A percentile compares a stretch with the other conserved stretches of the same genome.
Conservation (phyloP, 2,888 invertebrate species). For the Xestobium rufovillosum region DNA sequence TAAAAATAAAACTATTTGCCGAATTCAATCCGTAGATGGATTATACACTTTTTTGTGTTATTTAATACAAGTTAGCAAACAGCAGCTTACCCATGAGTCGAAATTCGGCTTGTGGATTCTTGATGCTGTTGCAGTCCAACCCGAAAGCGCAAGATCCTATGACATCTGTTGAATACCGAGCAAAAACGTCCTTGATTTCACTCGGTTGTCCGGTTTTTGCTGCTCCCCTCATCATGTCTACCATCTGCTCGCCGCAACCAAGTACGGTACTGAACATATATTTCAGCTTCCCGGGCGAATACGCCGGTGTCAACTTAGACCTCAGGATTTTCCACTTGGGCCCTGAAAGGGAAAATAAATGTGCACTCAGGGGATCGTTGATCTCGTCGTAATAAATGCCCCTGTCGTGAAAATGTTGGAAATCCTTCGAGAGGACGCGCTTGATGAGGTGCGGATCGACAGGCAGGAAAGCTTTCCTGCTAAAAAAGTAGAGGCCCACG, state of each 20-base stretch:
- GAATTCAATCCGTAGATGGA: too few relatives aligned
- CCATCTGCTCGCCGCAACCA: constrained; percentile 49
- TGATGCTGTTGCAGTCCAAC: constrained; percentile 53
- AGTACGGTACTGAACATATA: constrained; percentile 55
- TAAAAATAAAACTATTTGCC: too few relatives aligned
- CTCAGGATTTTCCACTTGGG: constrained; percentile 57
- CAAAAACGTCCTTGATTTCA: constrained; percentile 48
- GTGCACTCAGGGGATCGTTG: constrained; percentile 53
- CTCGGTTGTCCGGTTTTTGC: constrained; percentile 29
- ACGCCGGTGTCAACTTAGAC: constrained; percentile 56
- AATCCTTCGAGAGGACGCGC: constrained; percentile 52
- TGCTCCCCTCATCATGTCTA: constrained; percentile 39
- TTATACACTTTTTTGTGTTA: too few relatives aligned
- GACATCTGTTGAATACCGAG: constrained; percentile 54
- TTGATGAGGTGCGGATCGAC: constrained; percentile 56
- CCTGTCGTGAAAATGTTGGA: constrained; percentile 57
- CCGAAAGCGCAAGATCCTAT: constrained; percentile 56
- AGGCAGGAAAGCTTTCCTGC: constrained; percentile 53
- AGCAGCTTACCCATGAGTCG: constrained; percentile 23
- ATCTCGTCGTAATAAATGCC: constrained; percentile 55
- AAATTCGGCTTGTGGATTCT: constrained; percentile 50
- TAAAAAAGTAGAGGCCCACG: constrained; percentile 56
- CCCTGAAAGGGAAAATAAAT: constrained; percentile 52
- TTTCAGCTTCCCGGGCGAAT: constrained; percentile 60
- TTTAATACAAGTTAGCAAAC: too few relatives aligned